Base-by-base conservation (phyloP, 1,140 invertebrate genomes). In the Dendrolimus kikuchii region DNA sequence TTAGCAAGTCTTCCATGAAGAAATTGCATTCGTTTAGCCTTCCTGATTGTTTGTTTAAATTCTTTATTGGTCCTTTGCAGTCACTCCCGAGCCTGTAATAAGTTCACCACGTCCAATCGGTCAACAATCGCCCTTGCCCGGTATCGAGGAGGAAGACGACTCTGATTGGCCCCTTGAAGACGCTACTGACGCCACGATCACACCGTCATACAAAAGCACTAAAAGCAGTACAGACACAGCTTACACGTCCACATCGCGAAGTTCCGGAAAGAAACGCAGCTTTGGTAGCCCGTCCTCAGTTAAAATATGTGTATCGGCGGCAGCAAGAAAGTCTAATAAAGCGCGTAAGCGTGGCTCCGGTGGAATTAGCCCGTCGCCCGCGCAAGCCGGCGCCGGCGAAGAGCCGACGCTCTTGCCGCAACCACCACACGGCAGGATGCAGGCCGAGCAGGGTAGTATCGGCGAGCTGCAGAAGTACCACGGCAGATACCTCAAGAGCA, bases 381-480 rank as follows among this genome's bases (percentile, higher is more conserved):
- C 64, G 55, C 58, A 81, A 68, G 51, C 71, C 66, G 64, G 66
- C 67, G 49, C 71, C 66, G 63, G 66, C 61, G 81, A 77, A 66
- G 80, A 79, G 59, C 59, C 51, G 56, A 71, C 59, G 66, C 60
- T 58, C 38, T 63, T 68, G 57, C 61, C 59, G 10, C 55, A 56
- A 66, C 79, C 71, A 62, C 76, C 55, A 63, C 73, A 55, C 69
- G 85, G 70, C 78, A 95, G 90, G 81, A 95, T 96, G 94, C 95
- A 95, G 89, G 95, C 94, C 51, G 95, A 96, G 84, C 94, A 95
- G 76, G 95, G 95, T 43, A 94, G 93, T 81, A 95, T 96, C 74
- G 94, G 94, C 46, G 94, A 95, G 74, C 89, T 96, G 53, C 92
- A 95, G 68, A 94, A 94, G 67, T 95, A 95, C 77, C 95, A 95